phyloP scores from a whole-genome alignment of 2,888 invertebrate genomes.

The Scaptomyza tumidula region DNA sequence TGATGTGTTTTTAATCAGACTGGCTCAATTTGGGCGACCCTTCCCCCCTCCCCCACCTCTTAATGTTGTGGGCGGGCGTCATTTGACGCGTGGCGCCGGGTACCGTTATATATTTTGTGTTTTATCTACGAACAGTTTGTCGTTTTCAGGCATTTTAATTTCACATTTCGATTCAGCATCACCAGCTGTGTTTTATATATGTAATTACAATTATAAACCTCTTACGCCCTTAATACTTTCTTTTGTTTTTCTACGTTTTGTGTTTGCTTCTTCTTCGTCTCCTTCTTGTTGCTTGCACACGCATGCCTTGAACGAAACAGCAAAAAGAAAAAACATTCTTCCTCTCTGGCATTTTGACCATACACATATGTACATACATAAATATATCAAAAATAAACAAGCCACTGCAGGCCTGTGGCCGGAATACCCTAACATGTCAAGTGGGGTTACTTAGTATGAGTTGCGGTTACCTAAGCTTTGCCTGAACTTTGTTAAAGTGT shows the following conservation, averaged over 20 bases:
- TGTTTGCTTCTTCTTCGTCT: not conserved
- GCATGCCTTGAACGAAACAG: slow-evolving; percentile 10
- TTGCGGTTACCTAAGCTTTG: too few relatives aligned
- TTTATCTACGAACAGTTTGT: slow-evolving; percentile 11
- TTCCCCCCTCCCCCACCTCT: too few relatives aligned
- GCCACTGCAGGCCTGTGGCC: slow-evolving; percentile 9
- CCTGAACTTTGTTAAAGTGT: too few relatives aligned
- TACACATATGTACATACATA: not conserved
- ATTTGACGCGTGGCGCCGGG: slow-evolving; percentile 29
- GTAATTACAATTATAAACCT: slow-evolving; percentile 23
- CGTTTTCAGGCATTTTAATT: slow-evolving; percentile 36
- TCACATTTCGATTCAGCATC: slow-evolving; percentile 15
- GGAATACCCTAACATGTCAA: slow-evolving; percentile 11
- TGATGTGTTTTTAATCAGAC: slow-evolving; percentile 74
- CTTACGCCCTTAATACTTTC: slow-evolving; percentile 4
- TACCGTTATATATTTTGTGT: not conserved
- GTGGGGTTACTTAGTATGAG: not conserved
- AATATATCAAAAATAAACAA: slow-evolving; percentile 1
- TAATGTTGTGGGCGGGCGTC: slow-evolving; percentile 60
- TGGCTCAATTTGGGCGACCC: slow-evolving; percentile 63
- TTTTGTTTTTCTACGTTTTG: not conserved
- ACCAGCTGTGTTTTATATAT: slow-evolving; percentile 46
- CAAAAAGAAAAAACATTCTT: slow-evolving; percentile 4
- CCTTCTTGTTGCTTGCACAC: slow-evolving; percentile 3
- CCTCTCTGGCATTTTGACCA: slow-evolving; percentile 31